A percentile compares a stretch with the other conserved stretches of the same genome.
Conservation (phyloP, 1,140 invertebrate genomes). For the Yoshiicerus persimilis region DNA sequence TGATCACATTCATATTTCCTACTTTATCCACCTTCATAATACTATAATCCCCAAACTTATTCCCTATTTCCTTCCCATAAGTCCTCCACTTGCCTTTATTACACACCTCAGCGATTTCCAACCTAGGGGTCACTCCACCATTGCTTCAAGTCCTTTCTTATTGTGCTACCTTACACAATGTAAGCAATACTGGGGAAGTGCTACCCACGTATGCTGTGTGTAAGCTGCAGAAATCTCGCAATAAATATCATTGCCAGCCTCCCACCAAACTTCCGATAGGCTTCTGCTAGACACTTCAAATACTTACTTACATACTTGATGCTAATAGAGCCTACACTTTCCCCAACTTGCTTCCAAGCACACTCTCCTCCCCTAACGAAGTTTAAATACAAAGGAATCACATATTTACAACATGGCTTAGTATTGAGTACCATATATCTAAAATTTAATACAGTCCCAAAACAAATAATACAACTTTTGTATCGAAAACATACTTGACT, state of each 20-base stretch:
- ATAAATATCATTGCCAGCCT: neutral
- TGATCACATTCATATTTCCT: constrained; percentile 18
- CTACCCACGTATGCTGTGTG: no score
- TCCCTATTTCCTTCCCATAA: constrained; percentile 7
- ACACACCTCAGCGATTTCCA: constrained; percentile 17
- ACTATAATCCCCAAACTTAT: constrained; percentile 22
- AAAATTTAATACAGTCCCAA: no score
- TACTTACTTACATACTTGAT: neutral
- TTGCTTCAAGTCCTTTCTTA: no score
- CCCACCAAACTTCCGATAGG: neutral
- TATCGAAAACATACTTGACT: neutral
- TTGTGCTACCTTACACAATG: neutral
- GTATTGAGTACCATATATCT: neutral
- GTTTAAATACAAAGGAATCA: neutral
- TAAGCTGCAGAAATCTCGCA: neutral
- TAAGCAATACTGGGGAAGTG: no score
- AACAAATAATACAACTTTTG: neutral
- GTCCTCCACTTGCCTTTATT: constrained; percentile 23
- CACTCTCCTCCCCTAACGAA: neutral
- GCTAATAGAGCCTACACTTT: neutral
- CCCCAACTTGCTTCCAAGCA: neutral
- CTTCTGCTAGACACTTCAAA: neutral
- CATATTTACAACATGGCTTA: neutral
- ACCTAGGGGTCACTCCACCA: neutral
- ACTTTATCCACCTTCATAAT: constrained; percentile 28